These are phyloP conservation scores for Scrobipalpa costella DNA, from an alignment of 2,888 invertebrate genomes.

Conservation along the genomic window DNA sequence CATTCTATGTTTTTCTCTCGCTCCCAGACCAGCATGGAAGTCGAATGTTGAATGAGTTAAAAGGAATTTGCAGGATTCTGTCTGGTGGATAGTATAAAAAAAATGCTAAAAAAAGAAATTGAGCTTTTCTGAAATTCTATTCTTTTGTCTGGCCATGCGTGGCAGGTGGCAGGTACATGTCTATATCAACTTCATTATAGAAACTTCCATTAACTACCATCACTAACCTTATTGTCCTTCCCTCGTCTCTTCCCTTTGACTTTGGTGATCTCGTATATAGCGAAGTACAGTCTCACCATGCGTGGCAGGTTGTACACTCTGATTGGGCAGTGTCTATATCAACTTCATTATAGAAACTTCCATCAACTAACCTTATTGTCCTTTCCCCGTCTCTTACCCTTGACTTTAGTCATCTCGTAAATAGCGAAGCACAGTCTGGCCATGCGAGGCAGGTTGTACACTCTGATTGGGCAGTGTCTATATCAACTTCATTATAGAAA, in stretches of 20 bases:
- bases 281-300: slow-evolving; percentile 93
- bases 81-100: no score
- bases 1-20: no score
- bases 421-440: slow-evolving; percentile 94
- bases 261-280: slow-evolving; percentile 89
- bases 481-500: slow-evolving; percentile 87
- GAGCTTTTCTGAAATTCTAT: no score
- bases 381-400: slow-evolving; percentile 87
- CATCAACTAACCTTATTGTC: slow-evolving; percentile 82
- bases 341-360: slow-evolving; percentile 87
- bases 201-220: no score
- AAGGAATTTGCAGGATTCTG: no score
- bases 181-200: slow-evolving; percentile 90
- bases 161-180: slow-evolving; percentile 94
- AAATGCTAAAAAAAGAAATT: no score
- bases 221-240: slow-evolving; percentile 82
- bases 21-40: no score
- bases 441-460: slow-evolving; percentile 94
- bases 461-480: no score
- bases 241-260: slow-evolving; percentile 87
- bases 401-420: slow-evolving; percentile 87
- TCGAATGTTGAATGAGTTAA: no score
- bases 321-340: no score
- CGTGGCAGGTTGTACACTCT: slow-evolving; percentile 95
- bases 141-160: slow-evolving; percentile 86